Evolutionary conservation across 2,797 vertebrate species (phyloP).

Genomic region (Euthynnus affinis): DNA sequence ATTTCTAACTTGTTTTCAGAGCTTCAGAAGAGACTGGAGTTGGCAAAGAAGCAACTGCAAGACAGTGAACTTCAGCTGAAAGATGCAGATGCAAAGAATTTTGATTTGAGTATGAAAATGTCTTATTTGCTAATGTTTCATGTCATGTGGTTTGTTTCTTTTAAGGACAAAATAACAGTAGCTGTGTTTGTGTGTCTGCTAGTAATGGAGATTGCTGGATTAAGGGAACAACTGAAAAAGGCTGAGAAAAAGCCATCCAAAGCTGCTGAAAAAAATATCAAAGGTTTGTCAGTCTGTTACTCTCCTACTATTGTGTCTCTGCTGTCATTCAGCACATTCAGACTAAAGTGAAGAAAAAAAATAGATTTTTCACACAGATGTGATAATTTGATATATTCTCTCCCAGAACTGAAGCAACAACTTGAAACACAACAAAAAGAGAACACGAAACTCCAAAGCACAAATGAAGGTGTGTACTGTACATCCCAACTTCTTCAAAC

Average conservation of each 20-base stretch:
- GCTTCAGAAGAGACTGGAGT: conserved; percentile 35
- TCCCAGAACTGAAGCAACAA: conserved; percentile 57
- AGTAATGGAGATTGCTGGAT: conserved; percentile 58
- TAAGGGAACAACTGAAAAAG: conserved; percentile 44
- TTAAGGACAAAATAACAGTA: conserved; percentile 7
- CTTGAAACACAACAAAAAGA: conserved; percentile 29
- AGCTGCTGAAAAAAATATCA: neutral
- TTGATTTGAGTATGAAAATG: conserved; percentile 26
- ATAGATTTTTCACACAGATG: neutral
- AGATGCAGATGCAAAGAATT: conserved; percentile 15
- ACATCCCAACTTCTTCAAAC: neutral
- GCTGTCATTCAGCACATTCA: neutral
- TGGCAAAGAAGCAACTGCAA: conserved; percentile 44
- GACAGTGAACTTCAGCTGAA: conserved; percentile 47
- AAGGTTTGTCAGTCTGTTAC: conserved; percentile 36
- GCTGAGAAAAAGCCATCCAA: neutral
- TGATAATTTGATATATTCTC: neutral
- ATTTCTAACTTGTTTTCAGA: conserved; percentile 42
- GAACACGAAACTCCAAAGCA: conserved; percentile 41
- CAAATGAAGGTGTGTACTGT: conserved; percentile 53
- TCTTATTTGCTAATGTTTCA: neutral
- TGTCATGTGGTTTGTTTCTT: neutral
- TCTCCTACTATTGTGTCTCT: neutral
- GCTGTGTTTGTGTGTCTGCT: conserved; percentile 29
- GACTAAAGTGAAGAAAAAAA: neutral